phyloP scores from a whole-genome alignment of 2,888 invertebrate species.

The Drosophila testacea region DNA sequence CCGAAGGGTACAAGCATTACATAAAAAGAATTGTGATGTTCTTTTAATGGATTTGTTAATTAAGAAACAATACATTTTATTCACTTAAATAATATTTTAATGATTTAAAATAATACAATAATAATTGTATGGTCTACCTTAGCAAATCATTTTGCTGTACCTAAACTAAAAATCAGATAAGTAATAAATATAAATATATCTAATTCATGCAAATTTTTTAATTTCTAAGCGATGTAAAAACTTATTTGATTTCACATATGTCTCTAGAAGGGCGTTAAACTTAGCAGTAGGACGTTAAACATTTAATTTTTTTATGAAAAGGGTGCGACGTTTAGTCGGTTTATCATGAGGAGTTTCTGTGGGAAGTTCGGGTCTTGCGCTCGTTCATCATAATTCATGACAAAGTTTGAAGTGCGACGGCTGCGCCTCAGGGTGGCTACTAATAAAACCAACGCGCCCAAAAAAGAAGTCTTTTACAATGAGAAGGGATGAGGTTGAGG shows the following conservation, averaged over 20 bases:
- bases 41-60: too few relatives aligned
- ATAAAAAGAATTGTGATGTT: neutral
- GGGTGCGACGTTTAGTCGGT: slow-evolving; percentile 63
- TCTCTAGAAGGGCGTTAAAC: neutral
- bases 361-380: slow-evolving; percentile 43
- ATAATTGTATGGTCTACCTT: too few relatives aligned
- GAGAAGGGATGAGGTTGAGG: slow-evolving; percentile 5
- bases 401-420: slow-evolving; percentile 79
- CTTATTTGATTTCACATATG: neutral
- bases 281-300: slow-evolving; percentile 11
- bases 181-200: too few relatives aligned
- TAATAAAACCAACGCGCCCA: slow-evolving; percentile 22
- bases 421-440: slow-evolving; percentile 59
- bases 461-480: slow-evolving; percentile 38
- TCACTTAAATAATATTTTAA: too few relatives aligned
- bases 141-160: too few relatives aligned
- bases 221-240: neutral
- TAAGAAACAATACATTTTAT: too few relatives aligned
- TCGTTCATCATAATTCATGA: slow-evolving; percentile 80
- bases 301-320: slow-evolving; percentile 66
- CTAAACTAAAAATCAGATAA: too few relatives aligned
- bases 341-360: slow-evolving; percentile 24
- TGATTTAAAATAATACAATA: too few relatives aligned
- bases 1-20: slow-evolving; percentile 15
- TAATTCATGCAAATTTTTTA: too few relatives aligned